These are phyloP conservation scores for Typhlomys cinereus DNA, from an alignment of 2,113 vertebrate genomes.

Conservation along the genomic window DNA sequence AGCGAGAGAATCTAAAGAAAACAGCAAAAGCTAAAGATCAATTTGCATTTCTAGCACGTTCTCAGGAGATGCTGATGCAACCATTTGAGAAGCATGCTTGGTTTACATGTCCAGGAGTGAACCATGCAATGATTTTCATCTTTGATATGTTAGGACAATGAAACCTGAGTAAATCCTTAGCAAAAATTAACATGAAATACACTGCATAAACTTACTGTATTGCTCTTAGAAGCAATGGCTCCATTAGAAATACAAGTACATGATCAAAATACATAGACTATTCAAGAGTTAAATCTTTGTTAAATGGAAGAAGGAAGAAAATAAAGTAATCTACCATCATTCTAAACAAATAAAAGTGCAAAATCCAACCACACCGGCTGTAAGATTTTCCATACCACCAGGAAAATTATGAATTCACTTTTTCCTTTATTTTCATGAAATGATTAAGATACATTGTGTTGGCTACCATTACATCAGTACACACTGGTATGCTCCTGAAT, in stretches of 20 bases:
- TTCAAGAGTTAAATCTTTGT: neutral
- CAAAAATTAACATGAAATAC: neutral
- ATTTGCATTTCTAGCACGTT: neutral
- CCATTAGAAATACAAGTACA: neutral
- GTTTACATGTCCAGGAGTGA: neutral
- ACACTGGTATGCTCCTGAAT: neutral
- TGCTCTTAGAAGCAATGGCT: neutral
- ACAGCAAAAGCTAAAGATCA: neutral
- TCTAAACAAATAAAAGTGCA: slow-evolving; percentile 22
- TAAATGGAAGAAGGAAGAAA: neutral
- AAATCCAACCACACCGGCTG: neutral
- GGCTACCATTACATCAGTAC: neutral
- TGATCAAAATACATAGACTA: neutral
- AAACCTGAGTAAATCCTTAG: neutral
- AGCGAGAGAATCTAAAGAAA: neutral
- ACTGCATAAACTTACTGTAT: neutral
- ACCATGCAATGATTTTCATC: neutral
- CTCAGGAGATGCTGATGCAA: neutral
- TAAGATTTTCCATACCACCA: neutral
- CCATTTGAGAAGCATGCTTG: neutral
- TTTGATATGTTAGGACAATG: neutral
- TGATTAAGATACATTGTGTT: neutral
- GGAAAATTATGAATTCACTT: neutral
- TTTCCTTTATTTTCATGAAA: neutral
- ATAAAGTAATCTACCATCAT: neutral